phyloP scores from a whole-genome alignment of 1,140 invertebrate species.

The Brachionus rubens region DNA sequence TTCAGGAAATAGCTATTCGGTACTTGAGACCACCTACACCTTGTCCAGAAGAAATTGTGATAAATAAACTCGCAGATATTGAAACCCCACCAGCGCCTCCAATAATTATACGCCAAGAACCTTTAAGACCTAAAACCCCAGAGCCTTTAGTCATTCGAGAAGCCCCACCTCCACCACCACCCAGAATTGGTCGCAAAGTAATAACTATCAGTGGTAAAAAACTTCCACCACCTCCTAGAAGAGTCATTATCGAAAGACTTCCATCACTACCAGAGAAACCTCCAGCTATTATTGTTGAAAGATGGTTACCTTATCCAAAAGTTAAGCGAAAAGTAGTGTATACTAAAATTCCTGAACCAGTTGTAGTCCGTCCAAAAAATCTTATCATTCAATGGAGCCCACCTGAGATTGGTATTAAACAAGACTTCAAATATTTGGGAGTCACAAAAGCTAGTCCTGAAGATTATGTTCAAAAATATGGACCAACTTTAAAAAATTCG shows the following conservation, averaged over 20 bases:
- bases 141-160: conserved; percentile 11
- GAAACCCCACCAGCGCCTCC: no score
- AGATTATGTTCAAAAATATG: conserved; percentile 15
- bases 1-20: no score
- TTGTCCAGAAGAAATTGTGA: no score
- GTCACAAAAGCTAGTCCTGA: conserved; percentile 1
- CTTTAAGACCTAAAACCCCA: no score
- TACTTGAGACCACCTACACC: no score
- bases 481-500: background rate
- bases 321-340: conserved; percentile 11
- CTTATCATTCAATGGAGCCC: conserved; percentile 33
- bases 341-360: background rate
- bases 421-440: conserved; percentile 33
- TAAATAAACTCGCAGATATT: no score
- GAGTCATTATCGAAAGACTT: conserved; percentile 27
- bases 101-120: no score
- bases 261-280: conserved; percentile 23
- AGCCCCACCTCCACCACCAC: background rate
- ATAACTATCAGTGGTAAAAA: background rate
- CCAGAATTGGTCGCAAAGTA: background rate
- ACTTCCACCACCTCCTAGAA: background rate
- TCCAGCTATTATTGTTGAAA: background rate
- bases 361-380: conserved; percentile 6
- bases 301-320: conserved; percentile 41
- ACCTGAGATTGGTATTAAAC: background rate